A percentile compares a stretch with the other conserved stretches of the same genome.
Evolutionary conservation across 2,113 vertebrate species (phyloP).

Genomic region (Isurus oxyrinchus): DNA sequence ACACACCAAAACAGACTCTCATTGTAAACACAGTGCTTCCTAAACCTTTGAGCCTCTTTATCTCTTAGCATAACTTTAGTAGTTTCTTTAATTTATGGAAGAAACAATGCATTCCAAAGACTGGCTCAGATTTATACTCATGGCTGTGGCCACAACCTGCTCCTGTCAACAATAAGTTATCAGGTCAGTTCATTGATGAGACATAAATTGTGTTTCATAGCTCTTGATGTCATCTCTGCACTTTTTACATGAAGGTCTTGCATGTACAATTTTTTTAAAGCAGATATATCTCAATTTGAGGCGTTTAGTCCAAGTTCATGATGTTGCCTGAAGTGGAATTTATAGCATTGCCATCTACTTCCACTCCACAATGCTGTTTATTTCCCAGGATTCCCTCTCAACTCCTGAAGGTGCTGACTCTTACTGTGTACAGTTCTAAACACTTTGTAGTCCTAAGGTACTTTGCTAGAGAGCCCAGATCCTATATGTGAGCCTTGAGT

Average conservation of each 20-base stretch:
- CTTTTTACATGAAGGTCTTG: not conserved
- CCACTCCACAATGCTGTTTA: not conserved
- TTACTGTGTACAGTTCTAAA: not conserved
- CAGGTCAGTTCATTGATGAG: not conserved
- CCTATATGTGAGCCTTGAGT: not conserved
- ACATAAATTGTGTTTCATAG: not conserved
- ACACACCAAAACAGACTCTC: not conserved
- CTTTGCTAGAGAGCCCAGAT: not conserved
- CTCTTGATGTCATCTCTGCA: not conserved
- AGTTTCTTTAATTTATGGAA: not conserved
- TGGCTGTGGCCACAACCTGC: not conserved
- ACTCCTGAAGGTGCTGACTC: not conserved
- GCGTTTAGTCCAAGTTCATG: not conserved
- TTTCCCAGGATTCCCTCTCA: not conserved
- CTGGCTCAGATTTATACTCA: not conserved
- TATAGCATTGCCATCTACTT: not conserved
- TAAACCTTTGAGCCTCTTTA: not conserved
- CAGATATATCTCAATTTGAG: not conserved
- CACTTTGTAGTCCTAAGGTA: too few relatives aligned
- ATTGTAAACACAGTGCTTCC: not conserved
- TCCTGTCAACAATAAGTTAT: not conserved
- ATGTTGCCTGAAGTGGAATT: not conserved
- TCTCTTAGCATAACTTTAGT: not conserved
- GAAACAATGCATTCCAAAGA: not conserved
- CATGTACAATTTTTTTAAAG: not conserved